A percentile compares a stretch with the other conserved stretches of the same genome.
phyloP scores from a whole-genome alignment of 2,888 invertebrate genomes.

The Diaphora mendica region DNA sequence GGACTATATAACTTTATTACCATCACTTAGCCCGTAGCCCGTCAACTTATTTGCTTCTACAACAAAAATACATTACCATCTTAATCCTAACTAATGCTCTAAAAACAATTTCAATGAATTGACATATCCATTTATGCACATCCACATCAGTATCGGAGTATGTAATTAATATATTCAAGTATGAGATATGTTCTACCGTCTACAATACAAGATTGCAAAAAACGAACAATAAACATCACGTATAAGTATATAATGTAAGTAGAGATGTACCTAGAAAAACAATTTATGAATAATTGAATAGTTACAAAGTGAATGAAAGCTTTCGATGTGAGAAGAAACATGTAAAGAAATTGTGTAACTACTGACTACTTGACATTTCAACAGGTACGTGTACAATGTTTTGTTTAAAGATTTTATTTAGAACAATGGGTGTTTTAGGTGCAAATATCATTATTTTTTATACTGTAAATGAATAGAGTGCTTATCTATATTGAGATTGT shows the following conservation, averaged over 20 bases:
- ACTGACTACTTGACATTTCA: conserved; percentile 14
- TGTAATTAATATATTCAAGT: neutral
- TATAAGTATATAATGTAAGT: no score
- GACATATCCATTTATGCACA: neutral
- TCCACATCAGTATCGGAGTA: neutral
- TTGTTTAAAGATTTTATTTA: conserved; percentile 6
- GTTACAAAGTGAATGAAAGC: neutral
- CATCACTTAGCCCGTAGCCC: no score
- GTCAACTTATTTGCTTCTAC: neutral
- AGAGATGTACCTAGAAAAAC: neutral
- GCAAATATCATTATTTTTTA: neutral
- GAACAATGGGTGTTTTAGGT: neutral
- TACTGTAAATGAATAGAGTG: neutral
- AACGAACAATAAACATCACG: neutral
- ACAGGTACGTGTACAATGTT: conserved; percentile 18
- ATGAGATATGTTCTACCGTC: neutral
- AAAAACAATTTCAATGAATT: neutral
- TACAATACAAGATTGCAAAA: neutral
- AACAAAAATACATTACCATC: neutral
- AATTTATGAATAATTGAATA: conserved; percentile 8
- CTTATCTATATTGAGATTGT: no score
- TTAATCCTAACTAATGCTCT: neutral
- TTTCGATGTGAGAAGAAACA: conserved; percentile 7
- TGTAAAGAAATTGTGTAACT: conserved; percentile 7
- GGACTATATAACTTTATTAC: no score